Evolutionary conservation across 35 echinoderm and acorn worm species (phyloP), one percentile per base, ranked within the genome.

Genomic region (Hemicentrotus pulcherrimus): DNA sequence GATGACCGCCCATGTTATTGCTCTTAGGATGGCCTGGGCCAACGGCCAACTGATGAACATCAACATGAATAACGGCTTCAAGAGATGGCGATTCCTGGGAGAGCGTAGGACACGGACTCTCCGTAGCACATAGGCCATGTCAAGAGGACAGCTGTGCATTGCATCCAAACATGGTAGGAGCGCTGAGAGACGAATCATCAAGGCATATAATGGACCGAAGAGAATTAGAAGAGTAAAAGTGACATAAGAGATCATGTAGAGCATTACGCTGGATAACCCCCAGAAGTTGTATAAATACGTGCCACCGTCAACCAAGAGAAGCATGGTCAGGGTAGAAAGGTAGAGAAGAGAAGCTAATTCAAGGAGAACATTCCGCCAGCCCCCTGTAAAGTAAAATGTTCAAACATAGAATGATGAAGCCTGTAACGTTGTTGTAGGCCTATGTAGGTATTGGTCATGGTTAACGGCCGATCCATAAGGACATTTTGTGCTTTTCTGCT

Each of bases 41-140:
- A 90, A 33, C 3, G 88, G 88, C 88, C 88, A 90, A 90, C 32
- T 45, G 32, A 90, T 90, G 88, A 90, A 90, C 12, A 90, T 16
- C 14, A 90, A 5, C 88, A 90, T 15, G 16, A 33, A 90, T 4
- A 33, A 30, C 32, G 46, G 46, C 32, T 24, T 47, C 32, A 90
- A 47, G 19, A 90, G 32, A 47, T 47, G 31, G 88, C 32, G 31
- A 19, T 90, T 41, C 32, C 31, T 16, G 88, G 88, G 24, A 19
- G 32, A n/a, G 11, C 46, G 88, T 33, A 90, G 32, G 4, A 41
- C 88, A 16, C 32, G 32, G 2, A 90, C 32, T 16, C 88, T 33
- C 32, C 88, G 88, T 22, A 90, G 32, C 14, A 90, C 13, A 13
- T 41, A 90, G 12, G 11, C 32, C 46, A 32, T 9, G 88, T 90